Percentiles rank a stretch among this genome's conserved stretches.
Conservation (phyloP, 2,797 vertebrate species). For the Sylvilagus floridanus region DNA sequence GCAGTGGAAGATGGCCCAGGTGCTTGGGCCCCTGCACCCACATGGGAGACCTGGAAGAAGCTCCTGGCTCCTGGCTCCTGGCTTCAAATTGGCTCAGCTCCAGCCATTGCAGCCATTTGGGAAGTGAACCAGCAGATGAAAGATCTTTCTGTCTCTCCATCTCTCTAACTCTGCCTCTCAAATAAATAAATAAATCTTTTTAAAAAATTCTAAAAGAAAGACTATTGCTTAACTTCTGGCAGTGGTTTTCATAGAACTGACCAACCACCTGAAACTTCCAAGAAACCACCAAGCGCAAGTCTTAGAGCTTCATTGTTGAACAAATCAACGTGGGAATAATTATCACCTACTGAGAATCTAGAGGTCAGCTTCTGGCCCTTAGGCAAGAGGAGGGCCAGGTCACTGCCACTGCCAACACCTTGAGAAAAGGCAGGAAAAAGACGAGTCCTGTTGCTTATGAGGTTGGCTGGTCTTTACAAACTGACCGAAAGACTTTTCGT, state of each 20-base stretch:
- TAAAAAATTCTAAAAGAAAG: neutral
- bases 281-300: neutral
- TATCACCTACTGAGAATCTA: neutral
- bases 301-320: slow-evolving; percentile 27
- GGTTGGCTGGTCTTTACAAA: neutral
- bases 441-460: neutral
- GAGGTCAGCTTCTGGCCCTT: neutral
- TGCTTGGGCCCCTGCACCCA: too few relatives aligned
- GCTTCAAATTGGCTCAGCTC: too few relatives aligned
- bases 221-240: neutral
- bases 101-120: too few relatives aligned
- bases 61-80: too few relatives aligned
- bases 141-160: too few relatives aligned
- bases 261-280: slow-evolving; percentile 24
- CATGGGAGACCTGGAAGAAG: too few relatives aligned
- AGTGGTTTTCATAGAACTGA: neutral
- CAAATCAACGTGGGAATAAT: slow-evolving; percentile 5
- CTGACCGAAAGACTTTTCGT: neutral
- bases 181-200: too few relatives aligned
- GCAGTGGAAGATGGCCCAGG: too few relatives aligned
- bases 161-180: too few relatives aligned
- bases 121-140: too few relatives aligned
- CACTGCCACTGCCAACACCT: neutral
- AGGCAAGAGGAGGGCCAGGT: neutral
- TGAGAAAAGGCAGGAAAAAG: slow-evolving; percentile 21